These are phyloP conservation scores for Agrilus biguttatus DNA, from an alignment of 2,888 invertebrate genomes.

Conservation along the genomic window DNA sequence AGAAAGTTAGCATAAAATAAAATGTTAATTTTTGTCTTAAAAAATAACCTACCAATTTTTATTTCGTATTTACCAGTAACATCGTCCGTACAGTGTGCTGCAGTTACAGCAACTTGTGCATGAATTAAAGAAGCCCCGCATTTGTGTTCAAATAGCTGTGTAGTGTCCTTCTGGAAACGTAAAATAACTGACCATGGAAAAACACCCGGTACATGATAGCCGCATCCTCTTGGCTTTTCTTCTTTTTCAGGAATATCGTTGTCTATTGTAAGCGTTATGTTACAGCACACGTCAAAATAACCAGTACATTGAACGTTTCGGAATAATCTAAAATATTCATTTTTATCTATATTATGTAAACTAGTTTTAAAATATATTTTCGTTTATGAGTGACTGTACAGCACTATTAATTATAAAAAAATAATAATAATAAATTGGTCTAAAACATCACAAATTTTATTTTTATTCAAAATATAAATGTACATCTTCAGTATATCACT, in stretches of 20 bases:
- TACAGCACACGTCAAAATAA: slow-evolving; percentile 39
- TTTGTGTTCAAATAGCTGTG: slow-evolving; percentile 39
- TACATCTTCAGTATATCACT: no score
- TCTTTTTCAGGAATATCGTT: slow-evolving; percentile 15
- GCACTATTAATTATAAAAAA: no score
- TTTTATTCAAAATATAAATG: no score
- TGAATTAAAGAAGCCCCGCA: slow-evolving; percentile 66
- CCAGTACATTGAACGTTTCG: slow-evolving; percentile 26
- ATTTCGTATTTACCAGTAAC: slow-evolving; percentile 12
- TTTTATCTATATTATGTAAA: no score
- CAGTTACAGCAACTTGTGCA: slow-evolving; percentile 52
- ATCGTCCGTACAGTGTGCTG: slow-evolving; percentile 51
- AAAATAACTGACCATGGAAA: slow-evolving; percentile 69
- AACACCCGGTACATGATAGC: slow-evolving; percentile 55
- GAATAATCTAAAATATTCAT: slow-evolving; percentile 1
- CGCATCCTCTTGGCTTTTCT: slow-evolving; percentile 36
- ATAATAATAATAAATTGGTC: no score
- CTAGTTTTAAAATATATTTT: no score
- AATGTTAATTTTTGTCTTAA: slow-evolving; percentile 40
- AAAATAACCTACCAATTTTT: slow-evolving; percentile 6
- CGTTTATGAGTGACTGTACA: no score
- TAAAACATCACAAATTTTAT: no score
- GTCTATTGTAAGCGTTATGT: slow-evolving; percentile 15
- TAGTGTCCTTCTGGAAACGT: slow-evolving; percentile 35
- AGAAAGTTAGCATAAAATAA: slow-evolving; percentile 54